Base-by-base conservation (phyloP, 2,888 invertebrate genomes). In the Ethmia dodecea region DNA sequence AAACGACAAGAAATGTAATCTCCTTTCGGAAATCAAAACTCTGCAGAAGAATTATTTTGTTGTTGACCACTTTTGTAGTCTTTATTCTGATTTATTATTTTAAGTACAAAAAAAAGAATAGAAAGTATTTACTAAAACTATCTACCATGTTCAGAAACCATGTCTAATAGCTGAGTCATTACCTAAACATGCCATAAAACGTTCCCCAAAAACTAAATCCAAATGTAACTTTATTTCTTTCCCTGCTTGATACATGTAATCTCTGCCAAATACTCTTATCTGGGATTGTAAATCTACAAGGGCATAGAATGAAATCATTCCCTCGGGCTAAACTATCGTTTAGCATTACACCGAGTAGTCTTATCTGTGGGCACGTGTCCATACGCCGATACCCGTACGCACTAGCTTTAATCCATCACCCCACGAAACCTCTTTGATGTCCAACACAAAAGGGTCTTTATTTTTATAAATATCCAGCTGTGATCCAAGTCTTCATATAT, bases 281-380 rank as follows among this genome's bases (percentile, higher is more conserved):
- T 42, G 28, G 34, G 42, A 50, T 54, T 45, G 44, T 42, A 53
- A 49, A 60, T 60, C 58, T 55, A 46, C 42, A 43, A 50, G 35
- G 37, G 35, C 33, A 14, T 48, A 52, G 56, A 55, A 58, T n/a
- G n/a, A 30, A 54, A 63, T 48, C 52, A 55, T 52, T 52, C 70
- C 65, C 68, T 35, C 31, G 59, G 62, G 65, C 55, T 45, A 52
- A 51, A 58, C 62, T 60, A 66, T 63, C 63, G 66, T 68, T 69
- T 58, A 60, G 55, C 48, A 48, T 53, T 48, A 47, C 48, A 50
- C 27, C 35, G 47, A 45, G 58, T 62, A 60, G 24, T 39, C 59
- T 69, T 76, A 77, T 78, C 78, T 70, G 36, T 31, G 42, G 64
- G 52, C 77, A 76, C 81, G 80, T 79, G 81, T 49, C 72, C 28